Evolutionary conservation across 1,140 invertebrate genomes (phyloP), one percentile per base, ranked within the genome.

Genomic region (Drosophila kurseongensis): DNA sequence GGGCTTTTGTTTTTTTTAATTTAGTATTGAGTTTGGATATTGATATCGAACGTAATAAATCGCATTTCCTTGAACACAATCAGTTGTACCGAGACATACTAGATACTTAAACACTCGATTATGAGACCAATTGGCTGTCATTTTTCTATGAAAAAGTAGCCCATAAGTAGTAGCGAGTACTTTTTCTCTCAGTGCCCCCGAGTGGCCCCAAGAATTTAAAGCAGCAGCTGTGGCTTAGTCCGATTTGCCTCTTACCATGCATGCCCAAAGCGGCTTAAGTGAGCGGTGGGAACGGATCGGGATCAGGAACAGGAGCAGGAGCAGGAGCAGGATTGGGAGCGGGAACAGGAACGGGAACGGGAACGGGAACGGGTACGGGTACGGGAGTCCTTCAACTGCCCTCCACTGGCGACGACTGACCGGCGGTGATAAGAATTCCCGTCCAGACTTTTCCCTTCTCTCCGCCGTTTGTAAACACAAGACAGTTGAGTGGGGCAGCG

Each of bases 241-340:
- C 60, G 47, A 54, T 44, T 54, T 54, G 40, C 40, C 67, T 71
- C 67, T 40, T 69, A 35, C 65, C 67, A 71, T 69, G 65, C 67
- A 69, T 71, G 51, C 51, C 29, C 51, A 71, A 71, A 71, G 67
- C 67, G 67, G 67, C 67, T 71, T 71, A 71, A 48, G 51, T 57
- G 27, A 18, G 48, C 57, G 16, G 13, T 29, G 35, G 42, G 9
- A 45, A 38, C n/a, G n/a, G 16, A 18, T 7, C 9, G 8, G 51
- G 16, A 55, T 13, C 32, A n/a, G 38, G 36, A 41, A 5, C 9
- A 5, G 13, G 4, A 23, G 12, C 48, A 16, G 16, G 9, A 14
- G 9, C 10, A 6, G 13, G 4, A 35, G 7, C 59, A 16, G 16
- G 10, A 14, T 6, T 5, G 7, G 9, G 7, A 32, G 48, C 57